Conservation (phyloP, 2,797 vertebrate genomes). For the Rhodeus uyekii region DNA sequence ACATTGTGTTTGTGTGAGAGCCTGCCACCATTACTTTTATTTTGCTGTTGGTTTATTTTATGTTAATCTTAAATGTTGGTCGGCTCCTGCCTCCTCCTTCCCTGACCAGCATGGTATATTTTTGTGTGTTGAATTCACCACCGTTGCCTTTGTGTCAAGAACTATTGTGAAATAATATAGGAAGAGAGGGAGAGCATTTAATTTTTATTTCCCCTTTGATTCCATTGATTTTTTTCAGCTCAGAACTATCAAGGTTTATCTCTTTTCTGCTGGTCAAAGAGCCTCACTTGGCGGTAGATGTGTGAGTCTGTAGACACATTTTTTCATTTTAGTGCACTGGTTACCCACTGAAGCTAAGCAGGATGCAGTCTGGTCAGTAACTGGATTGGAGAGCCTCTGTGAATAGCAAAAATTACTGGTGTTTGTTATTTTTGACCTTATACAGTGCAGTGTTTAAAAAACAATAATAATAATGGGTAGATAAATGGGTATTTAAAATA, state of each 20-base stretch:
- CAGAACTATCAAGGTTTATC: neutral
- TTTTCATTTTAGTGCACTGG: neutral
- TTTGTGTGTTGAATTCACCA: neutral
- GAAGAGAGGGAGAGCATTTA: neutral
- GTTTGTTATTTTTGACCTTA: too few species aligned
- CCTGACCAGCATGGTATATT: too few species aligned
- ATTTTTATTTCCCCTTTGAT: neutral
- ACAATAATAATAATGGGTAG: too few species aligned
- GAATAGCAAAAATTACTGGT: too few species aligned
- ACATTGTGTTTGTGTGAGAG: too few species aligned
- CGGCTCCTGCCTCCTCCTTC: too few species aligned
- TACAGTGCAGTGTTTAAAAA: too few species aligned
- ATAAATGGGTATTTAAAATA: too few species aligned
- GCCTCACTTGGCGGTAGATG: neutral
- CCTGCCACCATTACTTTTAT: too few species aligned
- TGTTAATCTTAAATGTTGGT: too few species aligned
- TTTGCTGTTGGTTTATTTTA: too few species aligned
- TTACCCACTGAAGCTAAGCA: neutral
- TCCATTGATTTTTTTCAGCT: neutral
- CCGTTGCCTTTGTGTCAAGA: constrained; percentile 2
- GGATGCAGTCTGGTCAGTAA: neutral
- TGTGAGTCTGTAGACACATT: too few species aligned
- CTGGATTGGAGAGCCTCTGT: neutral
- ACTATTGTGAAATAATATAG: neutral
- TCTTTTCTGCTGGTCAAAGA: constrained; percentile 1